These are phyloP conservation scores for Notospermus geniculatus DNA, from an alignment of 1,140 invertebrate genomes.

Conservation along the genomic window DNA sequence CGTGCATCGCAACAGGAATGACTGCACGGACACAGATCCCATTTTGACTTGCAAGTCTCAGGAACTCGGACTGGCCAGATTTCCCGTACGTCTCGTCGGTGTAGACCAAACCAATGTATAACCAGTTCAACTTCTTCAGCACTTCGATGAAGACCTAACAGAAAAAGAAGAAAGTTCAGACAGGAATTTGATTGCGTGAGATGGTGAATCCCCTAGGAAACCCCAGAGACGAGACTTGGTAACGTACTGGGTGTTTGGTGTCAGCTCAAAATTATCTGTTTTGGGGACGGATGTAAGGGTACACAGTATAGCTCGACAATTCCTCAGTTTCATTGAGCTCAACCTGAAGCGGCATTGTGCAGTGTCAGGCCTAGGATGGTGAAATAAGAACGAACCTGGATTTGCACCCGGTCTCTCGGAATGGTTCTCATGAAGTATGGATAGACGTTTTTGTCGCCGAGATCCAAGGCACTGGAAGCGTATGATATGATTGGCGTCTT, in stretches of 20 bases:
- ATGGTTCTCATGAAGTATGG: slow-evolving; percentile 36
- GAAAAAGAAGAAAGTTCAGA: slow-evolving; percentile 24
- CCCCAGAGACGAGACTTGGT: background rate
- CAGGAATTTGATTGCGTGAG: slow-evolving; percentile 30
- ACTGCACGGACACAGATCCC: slow-evolving; percentile 34
- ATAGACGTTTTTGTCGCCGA: slow-evolving; percentile 32
- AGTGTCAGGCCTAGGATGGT: no score
- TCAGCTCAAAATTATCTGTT: background rate
- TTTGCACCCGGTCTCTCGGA: slow-evolving; percentile 16
- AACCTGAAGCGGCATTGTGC: no score
- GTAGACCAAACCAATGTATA: slow-evolving; percentile 52
- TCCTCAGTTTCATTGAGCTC: no score
- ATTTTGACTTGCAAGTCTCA: slow-evolving; percentile 20
- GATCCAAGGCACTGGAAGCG: slow-evolving; percentile 30
- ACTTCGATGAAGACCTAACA: slow-evolving; percentile 45
- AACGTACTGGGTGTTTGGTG: background rate
- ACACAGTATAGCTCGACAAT: no score
- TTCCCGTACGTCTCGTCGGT: slow-evolving; percentile 40
- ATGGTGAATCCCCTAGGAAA: background rate
- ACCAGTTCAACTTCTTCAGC: slow-evolving; percentile 51
- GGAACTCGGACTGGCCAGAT: slow-evolving; percentile 36
- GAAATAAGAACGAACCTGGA: slow-evolving; percentile 22
- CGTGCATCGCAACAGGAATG: slow-evolving; percentile 14
- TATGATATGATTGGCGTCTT: slow-evolving; percentile 27
- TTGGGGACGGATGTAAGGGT: background rate